phyloP scores from a whole-genome alignment of 1,140 invertebrate species.

The Hydropsyche tenuis region DNA sequence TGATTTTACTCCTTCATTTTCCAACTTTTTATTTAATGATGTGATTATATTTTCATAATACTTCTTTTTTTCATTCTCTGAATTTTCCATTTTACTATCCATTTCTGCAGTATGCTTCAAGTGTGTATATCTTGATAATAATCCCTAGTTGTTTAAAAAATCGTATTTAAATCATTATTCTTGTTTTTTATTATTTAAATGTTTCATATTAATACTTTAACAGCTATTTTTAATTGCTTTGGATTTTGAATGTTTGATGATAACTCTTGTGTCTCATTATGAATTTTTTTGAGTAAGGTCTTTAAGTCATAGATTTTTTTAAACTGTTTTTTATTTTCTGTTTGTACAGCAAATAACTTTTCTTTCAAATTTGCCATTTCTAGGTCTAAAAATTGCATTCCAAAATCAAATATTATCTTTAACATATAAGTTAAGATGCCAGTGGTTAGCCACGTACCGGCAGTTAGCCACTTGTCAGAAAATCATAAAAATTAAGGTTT shows the following conservation, averaged over 20 bases:
- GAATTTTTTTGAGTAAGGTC: slow-evolving; percentile 74
- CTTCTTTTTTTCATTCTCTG: not conserved
- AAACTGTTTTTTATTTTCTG: slow-evolving; percentile 73
- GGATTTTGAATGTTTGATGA: slow-evolving; percentile 79
- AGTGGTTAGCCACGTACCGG: no score
- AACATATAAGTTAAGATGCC: no score
- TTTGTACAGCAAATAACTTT: slow-evolving; percentile 74
- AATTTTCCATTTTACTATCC: not conserved
- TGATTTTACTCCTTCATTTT: not conserved
- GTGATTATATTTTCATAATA: not conserved
- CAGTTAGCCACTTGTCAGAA: no score
- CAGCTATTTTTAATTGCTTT: slow-evolving; percentile 76
- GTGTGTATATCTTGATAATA: slow-evolving; percentile 13
- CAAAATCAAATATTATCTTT: no score
- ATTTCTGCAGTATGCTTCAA: not conserved
- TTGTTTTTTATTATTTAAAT: slow-evolving; percentile 8
- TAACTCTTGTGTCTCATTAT: slow-evolving; percentile 78
- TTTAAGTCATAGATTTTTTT: slow-evolving; percentile 69
- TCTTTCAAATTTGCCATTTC: slow-evolving; percentile 76
- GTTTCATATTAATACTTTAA: slow-evolving; percentile 63
- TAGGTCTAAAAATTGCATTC: slow-evolving; percentile 70
- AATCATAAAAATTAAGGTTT: no score
- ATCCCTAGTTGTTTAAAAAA: not conserved
- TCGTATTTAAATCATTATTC: not conserved
- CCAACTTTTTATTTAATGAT: not conserved